Conservation (phyloP, 2,888 invertebrate genomes). For the Homarus gammarus region DNA sequence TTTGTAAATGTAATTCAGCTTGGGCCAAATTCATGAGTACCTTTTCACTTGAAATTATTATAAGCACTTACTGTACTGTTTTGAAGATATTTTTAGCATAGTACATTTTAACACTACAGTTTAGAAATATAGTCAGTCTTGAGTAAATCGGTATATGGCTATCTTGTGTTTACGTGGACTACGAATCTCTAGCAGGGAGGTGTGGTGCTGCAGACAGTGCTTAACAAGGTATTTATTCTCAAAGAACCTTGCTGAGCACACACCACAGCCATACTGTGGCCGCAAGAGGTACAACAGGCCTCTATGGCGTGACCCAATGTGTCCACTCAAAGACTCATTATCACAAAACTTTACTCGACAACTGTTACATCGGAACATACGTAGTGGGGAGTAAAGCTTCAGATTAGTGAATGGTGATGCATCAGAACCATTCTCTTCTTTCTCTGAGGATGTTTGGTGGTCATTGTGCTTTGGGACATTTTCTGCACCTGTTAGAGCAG, state of each 20-base stretch:
- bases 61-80: too few species aligned
- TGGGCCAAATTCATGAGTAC: too few species aligned
- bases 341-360: slow-evolving; percentile 75
- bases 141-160: slow-evolving; percentile 65
- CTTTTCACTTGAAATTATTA: too few species aligned
- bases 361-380: slow-evolving; percentile 74
- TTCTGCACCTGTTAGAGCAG: background rate
- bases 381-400: slow-evolving; percentile 74
- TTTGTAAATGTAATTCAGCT: too few species aligned
- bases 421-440: slow-evolving; percentile 20
- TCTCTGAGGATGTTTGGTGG: background rate
- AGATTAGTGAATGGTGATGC: slow-evolving; percentile 57
- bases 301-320: slow-evolving; percentile 67
- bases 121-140: slow-evolving; percentile 31
- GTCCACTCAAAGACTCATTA: slow-evolving; percentile 67
- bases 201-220: slow-evolving; percentile 75
- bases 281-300: slow-evolving; percentile 70
- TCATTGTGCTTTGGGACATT: background rate
- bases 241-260: slow-evolving; percentile 74
- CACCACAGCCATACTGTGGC: slow-evolving; percentile 74
- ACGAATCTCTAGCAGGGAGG: slow-evolving; percentile 71
- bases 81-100: too few species aligned
- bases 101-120: background rate
- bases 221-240: slow-evolving; percentile 74
- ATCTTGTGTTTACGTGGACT: slow-evolving; percentile 69